A percentile compares a stretch with the other conserved stretches of the same genome.
These are phyloP conservation scores for Nestor notabilis DNA, from an alignment of 2,113 vertebrate species.

Conservation along the genomic window DNA sequence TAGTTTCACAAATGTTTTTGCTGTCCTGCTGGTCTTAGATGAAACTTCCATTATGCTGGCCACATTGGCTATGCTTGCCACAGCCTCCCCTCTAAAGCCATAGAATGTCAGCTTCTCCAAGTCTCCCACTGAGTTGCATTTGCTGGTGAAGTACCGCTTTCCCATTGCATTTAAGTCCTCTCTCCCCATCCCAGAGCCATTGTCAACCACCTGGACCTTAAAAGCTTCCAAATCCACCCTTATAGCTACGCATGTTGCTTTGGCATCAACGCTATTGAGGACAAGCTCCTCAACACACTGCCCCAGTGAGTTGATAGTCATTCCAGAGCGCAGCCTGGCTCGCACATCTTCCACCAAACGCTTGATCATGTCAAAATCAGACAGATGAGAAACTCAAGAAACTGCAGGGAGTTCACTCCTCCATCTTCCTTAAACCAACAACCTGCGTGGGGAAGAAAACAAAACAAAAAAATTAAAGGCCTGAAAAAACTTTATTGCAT, in stretches of 20 bases:
- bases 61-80: slow-evolving; percentile 87
- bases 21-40: slow-evolving; percentile 79
- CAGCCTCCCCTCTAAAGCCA: slow-evolving; percentile 92
- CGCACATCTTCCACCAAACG: slow-evolving; percentile 83
- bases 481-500: neutral
- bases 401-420: neutral
- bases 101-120: slow-evolving; percentile 85
- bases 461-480: neutral
- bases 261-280: slow-evolving; percentile 91
- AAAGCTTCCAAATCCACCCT: slow-evolving; percentile 89
- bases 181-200: slow-evolving; percentile 83
- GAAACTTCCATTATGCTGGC: slow-evolving; percentile 88
- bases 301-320: slow-evolving; percentile 83
- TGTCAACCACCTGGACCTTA: slow-evolving; percentile 93
- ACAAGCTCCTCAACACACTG: slow-evolving; percentile 94
- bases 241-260: slow-evolving; percentile 89
- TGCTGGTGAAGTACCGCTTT: slow-evolving; percentile 89
- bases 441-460: neutral
- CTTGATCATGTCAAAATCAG: slow-evolving; percentile 84
- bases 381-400: neutral
- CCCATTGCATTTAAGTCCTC: slow-evolving; percentile 85
- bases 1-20: slow-evolving; percentile 85
- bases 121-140: slow-evolving; percentile 84
- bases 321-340: slow-evolving; percentile 86
- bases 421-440: neutral